phyloP scores from a whole-genome alignment of 2,113 vertebrate genomes.

The Megaceryle torquata region DNA sequence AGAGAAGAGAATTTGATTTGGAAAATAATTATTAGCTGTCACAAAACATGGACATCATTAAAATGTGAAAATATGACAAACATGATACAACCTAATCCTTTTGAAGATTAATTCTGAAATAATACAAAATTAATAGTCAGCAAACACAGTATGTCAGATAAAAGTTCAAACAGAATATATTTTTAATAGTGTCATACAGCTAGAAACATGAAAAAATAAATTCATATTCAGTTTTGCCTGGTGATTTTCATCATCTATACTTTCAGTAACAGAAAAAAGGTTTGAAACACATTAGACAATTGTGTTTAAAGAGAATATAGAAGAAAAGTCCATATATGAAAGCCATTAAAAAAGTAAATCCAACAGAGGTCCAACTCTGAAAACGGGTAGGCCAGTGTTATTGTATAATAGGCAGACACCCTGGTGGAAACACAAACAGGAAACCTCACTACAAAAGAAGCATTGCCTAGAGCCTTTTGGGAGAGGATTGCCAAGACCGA shows the following conservation, averaged over 20 bases:
- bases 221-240: not conserved
- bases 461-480: not conserved
- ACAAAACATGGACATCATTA: slow-evolving; percentile 52
- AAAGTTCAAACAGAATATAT: not conserved
- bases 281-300: not conserved
- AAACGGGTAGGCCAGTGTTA: not conserved
- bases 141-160: not conserved
- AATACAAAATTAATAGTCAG: not conserved
- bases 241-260: not conserved
- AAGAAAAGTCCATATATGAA: not conserved
- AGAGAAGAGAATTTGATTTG: slow-evolving; percentile 52
- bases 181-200: not conserved
- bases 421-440: not conserved
- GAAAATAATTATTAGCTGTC: slow-evolving; percentile 64
- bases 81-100: not conserved
- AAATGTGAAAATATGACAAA: slow-evolving; percentile 45
- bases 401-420: not conserved
- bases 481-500: not conserved
- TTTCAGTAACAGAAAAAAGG: not conserved
- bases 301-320: not conserved
- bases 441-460: not conserved
- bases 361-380: not conserved
- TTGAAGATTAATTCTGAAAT: slow-evolving; percentile 8
- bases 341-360: not conserved
- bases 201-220: not conserved